Conservation (phyloP, 2,888 invertebrate species). For the Panopea generosa region DNA sequence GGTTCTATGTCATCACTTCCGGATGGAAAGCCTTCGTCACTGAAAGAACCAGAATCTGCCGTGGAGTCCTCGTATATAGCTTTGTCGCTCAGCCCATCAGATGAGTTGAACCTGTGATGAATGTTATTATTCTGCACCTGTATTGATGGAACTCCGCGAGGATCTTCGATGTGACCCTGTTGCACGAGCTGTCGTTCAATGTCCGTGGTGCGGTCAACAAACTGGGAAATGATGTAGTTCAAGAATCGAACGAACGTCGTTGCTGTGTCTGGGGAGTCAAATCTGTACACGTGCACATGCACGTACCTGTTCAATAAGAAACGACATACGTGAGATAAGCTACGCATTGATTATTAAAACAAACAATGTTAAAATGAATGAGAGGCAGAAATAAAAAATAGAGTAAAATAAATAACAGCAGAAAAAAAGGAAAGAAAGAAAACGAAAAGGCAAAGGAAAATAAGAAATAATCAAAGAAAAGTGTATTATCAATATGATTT, state of each 20-base stretch:
- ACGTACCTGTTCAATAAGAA: conserved; percentile 87
- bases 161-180: conserved; percentile 75
- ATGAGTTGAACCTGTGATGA: conserved; percentile 46
- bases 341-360: too few relatives aligned
- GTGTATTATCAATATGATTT: too few relatives aligned
- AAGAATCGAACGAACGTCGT: conserved; percentile 94
- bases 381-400: too few relatives aligned
- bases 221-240: conserved; percentile 91
- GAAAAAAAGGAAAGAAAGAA: too few relatives aligned
- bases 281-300: conserved; percentile 97
- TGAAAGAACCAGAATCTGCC: conserved; percentile 73
- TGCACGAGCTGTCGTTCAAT: conserved; percentile 88
- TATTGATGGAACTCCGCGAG: conserved; percentile 31
- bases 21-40: conserved; percentile 70
- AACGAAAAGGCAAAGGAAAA: too few relatives aligned
- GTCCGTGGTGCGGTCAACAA: conserved; percentile 93
- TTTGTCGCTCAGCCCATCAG: conserved; percentile 67
- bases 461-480: too few relatives aligned
- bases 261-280: conserved; percentile 97
- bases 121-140: conserved; percentile 29
- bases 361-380: too few relatives aligned
- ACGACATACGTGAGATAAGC: neutral
- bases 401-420: too few relatives aligned
- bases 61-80: conserved; percentile 68
- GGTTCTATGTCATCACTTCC: conserved; percentile 77